Conservation (phyloP, 2,888 invertebrate species). For the Synergus japonicus region DNA sequence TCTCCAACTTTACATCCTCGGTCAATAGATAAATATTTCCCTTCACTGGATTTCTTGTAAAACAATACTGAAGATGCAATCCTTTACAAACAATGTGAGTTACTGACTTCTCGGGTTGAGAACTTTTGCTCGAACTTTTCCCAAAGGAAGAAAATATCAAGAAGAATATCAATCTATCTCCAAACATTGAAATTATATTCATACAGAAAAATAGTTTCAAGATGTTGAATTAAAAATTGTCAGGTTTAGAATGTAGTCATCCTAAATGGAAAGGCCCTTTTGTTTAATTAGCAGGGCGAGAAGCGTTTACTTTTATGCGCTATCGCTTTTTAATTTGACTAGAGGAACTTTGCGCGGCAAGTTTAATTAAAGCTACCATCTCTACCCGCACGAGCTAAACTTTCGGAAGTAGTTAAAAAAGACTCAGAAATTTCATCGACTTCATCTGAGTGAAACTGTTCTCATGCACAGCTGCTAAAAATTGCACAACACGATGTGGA, state of each 20-base stretch:
- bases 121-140: neutral
- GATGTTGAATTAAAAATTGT: neutral
- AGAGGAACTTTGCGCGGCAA: conserved; percentile 56
- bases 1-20: neutral
- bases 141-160: neutral
- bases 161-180: neutral
- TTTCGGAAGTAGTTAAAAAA: conserved; percentile 62
- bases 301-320: conserved; percentile 60
- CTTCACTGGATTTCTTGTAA: neutral
- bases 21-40: conserved; percentile 3
- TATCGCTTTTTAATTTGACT: conserved; percentile 66
- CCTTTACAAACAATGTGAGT: neutral
- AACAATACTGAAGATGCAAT: neutral
- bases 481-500: conserved; percentile 12
- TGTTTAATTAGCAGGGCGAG: conserved; percentile 63
- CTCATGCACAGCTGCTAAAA: neutral
- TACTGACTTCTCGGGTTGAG: neutral
- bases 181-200: too few relatives aligned
- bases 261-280: neutral
- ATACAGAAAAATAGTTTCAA: too few relatives aligned
- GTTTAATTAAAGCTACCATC: conserved; percentile 66
- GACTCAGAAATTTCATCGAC: conserved; percentile 63
- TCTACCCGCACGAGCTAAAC: conserved; percentile 57
- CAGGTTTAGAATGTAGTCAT: neutral
- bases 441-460: conserved; percentile 47